Evolutionary conservation across 2,797 vertebrate species (phyloP).

Genomic region (Acanthiza pusilla): DNA sequence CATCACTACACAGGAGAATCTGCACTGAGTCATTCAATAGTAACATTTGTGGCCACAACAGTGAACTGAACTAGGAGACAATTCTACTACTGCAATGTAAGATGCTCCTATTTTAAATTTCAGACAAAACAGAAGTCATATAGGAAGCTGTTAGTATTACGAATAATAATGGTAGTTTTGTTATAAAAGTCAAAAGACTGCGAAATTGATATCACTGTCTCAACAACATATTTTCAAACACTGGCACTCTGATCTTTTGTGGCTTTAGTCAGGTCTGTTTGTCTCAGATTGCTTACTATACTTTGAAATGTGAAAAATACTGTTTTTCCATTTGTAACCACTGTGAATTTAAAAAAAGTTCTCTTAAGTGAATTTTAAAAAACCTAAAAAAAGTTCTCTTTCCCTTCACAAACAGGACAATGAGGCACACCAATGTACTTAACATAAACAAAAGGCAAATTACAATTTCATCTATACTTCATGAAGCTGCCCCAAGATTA

Average conservation of each 20-base stretch:
- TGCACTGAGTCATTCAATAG: background rate
- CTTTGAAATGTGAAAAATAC: background rate
- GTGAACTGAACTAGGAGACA: background rate
- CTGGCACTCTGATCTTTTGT: background rate
- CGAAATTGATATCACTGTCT: background rate
- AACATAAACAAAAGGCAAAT: background rate
- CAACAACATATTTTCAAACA: background rate
- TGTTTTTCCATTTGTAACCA: background rate
- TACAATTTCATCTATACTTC: background rate
- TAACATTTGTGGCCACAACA: background rate
- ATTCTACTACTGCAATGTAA: background rate
- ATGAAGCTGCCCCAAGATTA: background rate
- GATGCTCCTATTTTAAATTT: background rate
- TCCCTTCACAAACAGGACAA: background rate
- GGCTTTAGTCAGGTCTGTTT: background rate
- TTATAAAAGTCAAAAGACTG: background rate
- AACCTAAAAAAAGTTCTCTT: background rate
- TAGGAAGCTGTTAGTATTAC: background rate
- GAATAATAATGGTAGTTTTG: background rate
- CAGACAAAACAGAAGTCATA: background rate
- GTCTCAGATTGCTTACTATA: background rate
- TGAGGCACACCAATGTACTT: background rate
- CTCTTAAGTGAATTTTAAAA: background rate
- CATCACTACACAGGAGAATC: background rate
- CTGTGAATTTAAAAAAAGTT: background rate